phyloP scores from a whole-genome alignment of 2,797 vertebrate genomes.

The Arrhamphus sclerolepis region DNA sequence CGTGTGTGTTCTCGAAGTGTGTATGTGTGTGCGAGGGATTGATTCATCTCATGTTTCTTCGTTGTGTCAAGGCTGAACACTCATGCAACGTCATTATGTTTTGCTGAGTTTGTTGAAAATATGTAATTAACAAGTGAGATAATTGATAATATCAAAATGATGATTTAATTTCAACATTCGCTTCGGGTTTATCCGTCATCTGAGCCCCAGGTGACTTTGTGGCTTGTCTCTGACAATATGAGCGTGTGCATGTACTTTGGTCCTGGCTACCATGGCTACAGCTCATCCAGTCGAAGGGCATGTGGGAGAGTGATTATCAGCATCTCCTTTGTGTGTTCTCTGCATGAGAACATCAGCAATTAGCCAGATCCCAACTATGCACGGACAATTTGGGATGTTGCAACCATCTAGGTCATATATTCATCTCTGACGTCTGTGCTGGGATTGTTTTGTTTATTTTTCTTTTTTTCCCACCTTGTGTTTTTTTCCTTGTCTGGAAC shows the following conservation, averaged over 20 bases:
- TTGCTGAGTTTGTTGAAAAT: slow-evolving; percentile 45
- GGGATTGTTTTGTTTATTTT: slow-evolving; percentile 40
- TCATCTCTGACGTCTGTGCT: slow-evolving; percentile 39
- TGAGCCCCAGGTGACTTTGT: slow-evolving; percentile 58
- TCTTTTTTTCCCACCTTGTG: slow-evolving; percentile 3
- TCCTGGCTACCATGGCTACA: slow-evolving; percentile 56
- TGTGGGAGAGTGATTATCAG: slow-evolving; percentile 63
- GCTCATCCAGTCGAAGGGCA: slow-evolving; percentile 59
- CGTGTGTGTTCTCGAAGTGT: too few species aligned
- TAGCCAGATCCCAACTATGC: slow-evolving; percentile 46
- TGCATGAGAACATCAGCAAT: slow-evolving; percentile 73
- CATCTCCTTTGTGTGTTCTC: slow-evolving; percentile 60
- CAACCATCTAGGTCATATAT: slow-evolving; percentile 31
- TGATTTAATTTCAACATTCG: slow-evolving; percentile 64
- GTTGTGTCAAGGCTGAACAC: slow-evolving; percentile 10
- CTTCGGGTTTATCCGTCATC: slow-evolving; percentile 39
- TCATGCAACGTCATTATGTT: slow-evolving; percentile 46
- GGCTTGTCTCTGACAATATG: slow-evolving; percentile 18
- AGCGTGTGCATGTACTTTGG: slow-evolving; percentile 12
- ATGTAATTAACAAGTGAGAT: slow-evolving; percentile 50
- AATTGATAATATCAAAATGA: slow-evolving; percentile 64
- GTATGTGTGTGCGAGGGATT: too few species aligned
- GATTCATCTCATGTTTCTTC: slow-evolving; percentile 34
- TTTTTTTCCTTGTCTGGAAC: slow-evolving; percentile 33
- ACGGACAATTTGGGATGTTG: too few species aligned